These are phyloP conservation scores for Anisognathus igniventris DNA, from an alignment of 2,797 vertebrate genomes.

Conservation along the genomic window DNA sequence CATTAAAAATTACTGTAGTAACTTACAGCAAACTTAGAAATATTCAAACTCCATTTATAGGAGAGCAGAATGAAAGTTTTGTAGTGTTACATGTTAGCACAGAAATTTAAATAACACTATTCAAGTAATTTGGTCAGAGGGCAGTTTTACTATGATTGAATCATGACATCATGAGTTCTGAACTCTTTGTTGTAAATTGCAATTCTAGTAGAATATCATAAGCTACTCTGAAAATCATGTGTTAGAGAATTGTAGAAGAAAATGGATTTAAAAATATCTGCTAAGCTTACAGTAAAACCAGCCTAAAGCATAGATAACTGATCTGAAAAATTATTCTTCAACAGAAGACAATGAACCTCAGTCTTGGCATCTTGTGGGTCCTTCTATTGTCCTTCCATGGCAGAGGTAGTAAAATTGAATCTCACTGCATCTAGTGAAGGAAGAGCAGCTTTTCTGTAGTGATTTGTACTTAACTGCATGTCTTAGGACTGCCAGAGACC, in stretches of 20 bases:
- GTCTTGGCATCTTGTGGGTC: neutral
- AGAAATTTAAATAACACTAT: neutral
- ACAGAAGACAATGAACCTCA: neutral
- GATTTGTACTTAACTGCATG: neutral
- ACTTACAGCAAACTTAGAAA: neutral
- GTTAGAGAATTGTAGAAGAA: neutral
- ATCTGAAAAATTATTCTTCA: neutral
- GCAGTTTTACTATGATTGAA: neutral
- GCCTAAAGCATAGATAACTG: neutral
- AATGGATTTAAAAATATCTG: neutral
- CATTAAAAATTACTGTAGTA: neutral
- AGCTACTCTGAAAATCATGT: neutral
- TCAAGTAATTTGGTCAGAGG: neutral
- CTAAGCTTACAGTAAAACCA: neutral
- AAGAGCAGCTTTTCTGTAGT: neutral
- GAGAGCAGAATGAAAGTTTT: neutral
- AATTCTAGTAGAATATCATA: neutral
- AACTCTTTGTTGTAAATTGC: neutral
- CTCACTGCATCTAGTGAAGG: neutral
- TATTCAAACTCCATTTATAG: neutral
- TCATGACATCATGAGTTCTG: neutral
- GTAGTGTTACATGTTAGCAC: neutral
- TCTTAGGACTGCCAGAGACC: neutral
- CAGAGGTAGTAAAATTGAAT: neutral
- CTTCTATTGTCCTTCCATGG: neutral